Evolutionary conservation across 2,113 vertebrate species (phyloP), one percentile per base, ranked within the genome.

Genomic region (Nipponia nippon): DNA sequence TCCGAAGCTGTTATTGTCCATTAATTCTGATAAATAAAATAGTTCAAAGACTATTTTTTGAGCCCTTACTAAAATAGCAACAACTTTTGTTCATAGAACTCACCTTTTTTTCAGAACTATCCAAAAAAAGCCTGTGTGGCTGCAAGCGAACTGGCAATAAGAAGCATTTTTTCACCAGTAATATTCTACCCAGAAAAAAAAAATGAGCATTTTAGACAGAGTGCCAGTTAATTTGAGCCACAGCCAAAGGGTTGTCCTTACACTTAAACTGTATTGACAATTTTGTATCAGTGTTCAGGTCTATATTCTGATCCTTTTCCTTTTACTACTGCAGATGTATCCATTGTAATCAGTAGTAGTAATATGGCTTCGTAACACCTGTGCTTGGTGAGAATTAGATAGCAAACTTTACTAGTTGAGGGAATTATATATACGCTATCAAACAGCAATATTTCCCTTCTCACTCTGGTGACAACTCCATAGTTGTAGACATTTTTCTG

Each of bases 41-140:
- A 40, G 3, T 3, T 47, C 9, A 49, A 78, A 82, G 12, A 13
- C 29, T 73, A 47, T 17, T 16, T 88, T 95, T 71, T 34, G 8
- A 72, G 5, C 25, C 3, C 10, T 66, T 85, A 53, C 1, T 6
- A 83, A 67, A 63, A 72, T 1, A 47, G 1, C 3, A 42, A 34
- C 2, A 78, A 29, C 7, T 29, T 78, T 56, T 70, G 2, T 56
- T 65, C 17, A 17, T 10, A 22, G 11, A 85, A 9, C 3, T 63
- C n/a, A 73, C 9, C 4, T 53, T 36, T 66, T 67, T 67, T 49
- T 15, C 21, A 23, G 5, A 83, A 22, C 13, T 56, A 42, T 21
- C 0, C 0, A 66, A 69, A 75, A 75, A 53, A 70, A 8, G 0
- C 4, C 8, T 10, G 0, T 26, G 2, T 73, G 13, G 4, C 22